Percentiles rank a stretch among this genome's conserved stretches.
These are phyloP conservation scores for Ursus arctos DNA, from an alignment of 2,113 vertebrate species.

Conservation along the genomic window DNA sequence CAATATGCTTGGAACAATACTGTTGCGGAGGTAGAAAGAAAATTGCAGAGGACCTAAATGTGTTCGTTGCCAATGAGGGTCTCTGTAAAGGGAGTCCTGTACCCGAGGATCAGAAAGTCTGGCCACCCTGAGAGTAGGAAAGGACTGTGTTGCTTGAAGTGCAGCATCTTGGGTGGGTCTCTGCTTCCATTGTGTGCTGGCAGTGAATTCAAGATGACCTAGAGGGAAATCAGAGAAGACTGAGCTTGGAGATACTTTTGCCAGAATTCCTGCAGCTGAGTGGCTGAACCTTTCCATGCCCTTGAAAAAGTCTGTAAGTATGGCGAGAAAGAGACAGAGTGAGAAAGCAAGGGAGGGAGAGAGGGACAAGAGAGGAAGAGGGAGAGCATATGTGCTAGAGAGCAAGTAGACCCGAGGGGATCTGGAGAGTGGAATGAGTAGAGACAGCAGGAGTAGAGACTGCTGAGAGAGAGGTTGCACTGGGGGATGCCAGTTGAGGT, in stretches of 20 bases:
- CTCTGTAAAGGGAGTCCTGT: not conserved
- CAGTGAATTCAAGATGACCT: not conserved
- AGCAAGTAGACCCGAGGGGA: not conserved
- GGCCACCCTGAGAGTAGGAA: not conserved
- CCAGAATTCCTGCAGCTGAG: not conserved
- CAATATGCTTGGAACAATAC: not conserved
- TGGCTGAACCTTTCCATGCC: not conserved
- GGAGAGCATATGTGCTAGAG: not conserved
- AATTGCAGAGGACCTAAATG: not conserved
- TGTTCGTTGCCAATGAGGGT: not conserved
- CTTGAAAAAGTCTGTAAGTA: not conserved
- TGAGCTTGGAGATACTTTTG: not conserved
- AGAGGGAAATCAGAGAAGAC: not conserved
- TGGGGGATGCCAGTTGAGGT: no score
- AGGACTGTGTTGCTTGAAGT: not conserved
- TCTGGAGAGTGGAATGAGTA: not conserved
- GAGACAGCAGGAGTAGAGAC: not conserved
- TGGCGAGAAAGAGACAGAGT: not conserved
- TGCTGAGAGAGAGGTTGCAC: not conserved
- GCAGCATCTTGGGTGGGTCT: not conserved
- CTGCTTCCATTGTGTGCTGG: not conserved
- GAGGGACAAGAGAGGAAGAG: not conserved
- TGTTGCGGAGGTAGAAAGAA: not conserved
- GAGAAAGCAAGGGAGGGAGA: no score
- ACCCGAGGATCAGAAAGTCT: not conserved